Base-by-base conservation (phyloP, 2,888 invertebrate species). In the Drosophila crucigera region DNA sequence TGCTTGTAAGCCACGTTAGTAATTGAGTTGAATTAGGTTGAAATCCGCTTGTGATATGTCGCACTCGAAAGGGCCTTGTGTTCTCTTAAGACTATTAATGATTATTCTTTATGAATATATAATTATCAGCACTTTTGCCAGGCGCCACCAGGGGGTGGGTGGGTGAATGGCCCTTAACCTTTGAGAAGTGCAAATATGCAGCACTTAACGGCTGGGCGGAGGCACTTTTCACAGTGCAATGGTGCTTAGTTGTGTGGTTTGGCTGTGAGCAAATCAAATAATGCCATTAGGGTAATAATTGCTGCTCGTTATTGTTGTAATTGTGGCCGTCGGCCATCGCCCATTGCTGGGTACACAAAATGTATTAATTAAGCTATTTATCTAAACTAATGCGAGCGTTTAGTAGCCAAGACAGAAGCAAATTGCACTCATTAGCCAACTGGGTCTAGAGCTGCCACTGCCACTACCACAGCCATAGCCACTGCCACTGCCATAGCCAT, bases 361-460 rank as follows among this genome's bases (percentile, higher is more conserved):
- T 83, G 88, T 90, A 90, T 87, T 87, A 90, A 87, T 90, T 87
- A 87, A 87, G 90, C 86, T 88, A 87, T 87, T 87, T 87, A 87
- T 87, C 86, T 90, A 87, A 90, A 87, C 86, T 87, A 87, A 87
- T 87, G 90, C 90, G 90, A 87, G 86, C 90, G 85, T 90, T 87
- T 87, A 87, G 90, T 83, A 82, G 86, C 82, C 90, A 87, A 87
- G 86, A 87, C 86, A 90, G 86, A 74, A 90, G 86, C 86, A 87
- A 87, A 87, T 87, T 88, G 90, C 86, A 83, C 89, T 88, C 86
- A 87, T 87, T 87, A 87, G 90, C 74, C 74, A 71, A 70, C 70
- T 58, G 61, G 39, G 59, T 39, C 43, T 47, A 25, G 53, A 53
- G 22, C 35, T 43, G 47, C 22, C 47, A 39, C 43, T 52, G 41